Conservation (phyloP, 2,113 vertebrate genomes). For the Edolisoma coerulescens region DNA sequence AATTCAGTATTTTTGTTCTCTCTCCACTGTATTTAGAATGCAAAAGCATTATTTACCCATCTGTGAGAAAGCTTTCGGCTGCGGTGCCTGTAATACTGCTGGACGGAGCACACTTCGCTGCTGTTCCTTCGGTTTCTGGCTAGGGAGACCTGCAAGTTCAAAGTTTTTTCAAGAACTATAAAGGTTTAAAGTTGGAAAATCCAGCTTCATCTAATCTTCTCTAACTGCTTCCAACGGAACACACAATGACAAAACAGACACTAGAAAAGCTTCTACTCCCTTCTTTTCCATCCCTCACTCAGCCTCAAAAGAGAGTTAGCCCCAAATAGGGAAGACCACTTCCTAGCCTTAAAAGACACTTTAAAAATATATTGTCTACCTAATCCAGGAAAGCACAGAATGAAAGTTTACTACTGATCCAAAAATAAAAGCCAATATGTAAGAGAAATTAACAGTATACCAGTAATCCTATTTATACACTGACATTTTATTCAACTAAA, state of each 20-base stretch:
- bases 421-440: neutral
- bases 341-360: neutral
- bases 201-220: neutral
- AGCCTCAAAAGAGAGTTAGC: neutral
- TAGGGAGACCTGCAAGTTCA: slow-evolving; percentile 85
- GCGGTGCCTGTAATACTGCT: slow-evolving; percentile 90
- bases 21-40: neutral
- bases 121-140: slow-evolving; percentile 97
- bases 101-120: slow-evolving; percentile 95
- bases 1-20: neutral
- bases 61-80: slow-evolving; percentile 85
- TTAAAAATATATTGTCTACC: neutral
- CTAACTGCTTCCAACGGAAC: neutral
- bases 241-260: neutral
- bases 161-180: neutral
- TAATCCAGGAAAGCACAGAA: neutral
- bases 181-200: neutral
- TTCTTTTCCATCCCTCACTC: neutral
- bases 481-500: neutral
- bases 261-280: neutral
- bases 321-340: neutral
- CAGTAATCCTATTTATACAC: neutral
- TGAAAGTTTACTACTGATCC: neutral
- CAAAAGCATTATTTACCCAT: slow-evolving; percentile 75
- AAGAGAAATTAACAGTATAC: neutral